Base-by-base conservation (phyloP, 2,888 invertebrate genomes). In the Ceramica pisi region DNA sequence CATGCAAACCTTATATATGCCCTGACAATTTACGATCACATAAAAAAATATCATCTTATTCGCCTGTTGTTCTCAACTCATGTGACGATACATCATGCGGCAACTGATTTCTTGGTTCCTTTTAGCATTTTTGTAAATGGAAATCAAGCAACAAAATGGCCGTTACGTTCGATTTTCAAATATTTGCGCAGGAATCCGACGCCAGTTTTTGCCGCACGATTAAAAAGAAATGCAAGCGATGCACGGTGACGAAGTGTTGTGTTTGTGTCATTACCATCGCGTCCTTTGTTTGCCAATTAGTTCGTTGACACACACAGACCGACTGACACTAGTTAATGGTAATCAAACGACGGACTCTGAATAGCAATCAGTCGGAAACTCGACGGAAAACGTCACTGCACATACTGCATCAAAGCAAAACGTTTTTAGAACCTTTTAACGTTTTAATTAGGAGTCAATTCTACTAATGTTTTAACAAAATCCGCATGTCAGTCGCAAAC, bases 241-340 rank as follows among this genome's bases (percentile, higher is more conserved):
- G 79, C 80, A 69, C 65, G 60, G 46, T 46, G 46, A 46, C 19
- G 46, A 35, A 16, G 67, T 71, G 35, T 67, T 75, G 75, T 77
- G 78, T 75, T 67, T 75, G 75, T 77, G 78, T 75, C 72, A 78
- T 73, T 78, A 80, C 65, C 57, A 56, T 71, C 68, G 77, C 77
- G 84, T 76, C 85, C 87, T 92, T 93, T 93, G 92, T 93, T 91
- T 91, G 90, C 89, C 90, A 92, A 93, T 92, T 92, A 91, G 94
- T 94, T 93, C 93, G 90, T 93, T 93, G 94, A 93, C 93, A 90
- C 90, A 87, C 90, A 86, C 77, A 80, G 71, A 73, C 82, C 74
- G 71, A 70, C 73, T 72, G 87, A 87, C 89, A 87, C 83, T 83
- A 83, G 87, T 86, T 87, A 88, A 91, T 92, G 92, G 88, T 89